phyloP scores from a whole-genome alignment of 2,888 invertebrate species.

The Heliconius cydno region DNA sequence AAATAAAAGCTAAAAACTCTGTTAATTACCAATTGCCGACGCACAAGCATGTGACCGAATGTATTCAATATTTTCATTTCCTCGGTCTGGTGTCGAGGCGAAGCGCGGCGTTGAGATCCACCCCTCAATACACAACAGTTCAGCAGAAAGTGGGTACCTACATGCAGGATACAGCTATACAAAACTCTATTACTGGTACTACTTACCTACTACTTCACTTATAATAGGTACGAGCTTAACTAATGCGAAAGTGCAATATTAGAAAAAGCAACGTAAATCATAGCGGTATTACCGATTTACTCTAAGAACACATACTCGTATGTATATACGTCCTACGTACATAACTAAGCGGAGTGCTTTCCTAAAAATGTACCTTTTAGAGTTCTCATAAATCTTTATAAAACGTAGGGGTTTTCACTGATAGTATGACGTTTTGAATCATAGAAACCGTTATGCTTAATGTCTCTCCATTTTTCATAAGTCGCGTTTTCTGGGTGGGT shows the following conservation, averaged over 20 bases:
- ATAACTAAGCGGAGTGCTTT: constrained; percentile 42
- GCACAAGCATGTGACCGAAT: too few species aligned
- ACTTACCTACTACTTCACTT: not conserved
- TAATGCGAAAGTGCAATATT: constrained; percentile 16
- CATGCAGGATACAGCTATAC: too few species aligned
- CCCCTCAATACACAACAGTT: too few species aligned
- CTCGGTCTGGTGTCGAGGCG: too few species aligned
- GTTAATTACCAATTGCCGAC: too few species aligned
- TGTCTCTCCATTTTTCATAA: constrained; percentile 59
- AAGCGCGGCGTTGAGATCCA: too few species aligned
- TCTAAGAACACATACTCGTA: constrained; percentile 33
- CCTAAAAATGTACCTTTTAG: constrained; percentile 45
- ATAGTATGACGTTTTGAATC: constrained; percentile 58
- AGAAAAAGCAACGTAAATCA: constrained; percentile 29
- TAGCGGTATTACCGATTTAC: constrained; percentile 32
- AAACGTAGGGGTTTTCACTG: constrained; percentile 46
- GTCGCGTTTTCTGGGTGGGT: constrained; percentile 48
- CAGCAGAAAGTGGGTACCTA: too few species aligned
- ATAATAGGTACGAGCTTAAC: not conserved
- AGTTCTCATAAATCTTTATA: constrained; percentile 48
- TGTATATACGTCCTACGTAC: not conserved
- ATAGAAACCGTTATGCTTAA: constrained; percentile 57
- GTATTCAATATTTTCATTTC: too few species aligned
- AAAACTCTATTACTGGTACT: not conserved
- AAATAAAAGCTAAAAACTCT: not conserved